phyloP scores from a whole-genome alignment of 1,140 invertebrate species.

The Brachionus rotundiformis region DNA sequence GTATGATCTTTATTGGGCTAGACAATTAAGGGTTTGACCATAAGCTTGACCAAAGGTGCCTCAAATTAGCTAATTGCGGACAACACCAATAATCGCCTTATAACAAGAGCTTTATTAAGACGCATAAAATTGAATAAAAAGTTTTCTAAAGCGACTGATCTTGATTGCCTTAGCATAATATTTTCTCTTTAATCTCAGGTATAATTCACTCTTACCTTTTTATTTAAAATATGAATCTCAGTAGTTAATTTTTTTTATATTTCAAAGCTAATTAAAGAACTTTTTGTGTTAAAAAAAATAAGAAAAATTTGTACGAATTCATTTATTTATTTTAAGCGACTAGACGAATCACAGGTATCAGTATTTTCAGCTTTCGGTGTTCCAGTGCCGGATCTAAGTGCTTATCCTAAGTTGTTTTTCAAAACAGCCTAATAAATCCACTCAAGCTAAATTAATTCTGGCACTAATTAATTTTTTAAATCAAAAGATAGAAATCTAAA shows the following conservation, averaged over 20 bases:
- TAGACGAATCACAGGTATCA: slow-evolving; percentile 1
- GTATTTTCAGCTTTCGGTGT: neutral
- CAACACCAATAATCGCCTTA: neutral
- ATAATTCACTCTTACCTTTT: neutral
- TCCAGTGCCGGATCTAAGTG: neutral
- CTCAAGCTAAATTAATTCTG: too few relatives aligned
- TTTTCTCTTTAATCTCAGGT: neutral
- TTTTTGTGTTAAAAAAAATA: slow-evolving; percentile 1
- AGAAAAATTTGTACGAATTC: neutral
- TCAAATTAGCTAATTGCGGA: neutral
- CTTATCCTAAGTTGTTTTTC: neutral
- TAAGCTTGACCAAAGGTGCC: neutral
- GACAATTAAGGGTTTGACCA: neutral
- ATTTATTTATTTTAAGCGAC: neutral
- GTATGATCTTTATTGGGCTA: neutral
- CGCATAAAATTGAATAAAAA: neutral
- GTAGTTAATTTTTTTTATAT: neutral
- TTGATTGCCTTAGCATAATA: neutral
- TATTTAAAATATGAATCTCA: neutral
- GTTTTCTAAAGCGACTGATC: neutral
- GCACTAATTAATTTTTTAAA: too few relatives aligned
- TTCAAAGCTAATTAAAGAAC: slow-evolving; percentile 1
- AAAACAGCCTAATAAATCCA: neutral
- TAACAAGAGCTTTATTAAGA: neutral
- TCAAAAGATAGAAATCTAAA: too few relatives aligned